Conservation (phyloP, 2,113 vertebrate species). For the Gadus chalcogrammus region DNA sequence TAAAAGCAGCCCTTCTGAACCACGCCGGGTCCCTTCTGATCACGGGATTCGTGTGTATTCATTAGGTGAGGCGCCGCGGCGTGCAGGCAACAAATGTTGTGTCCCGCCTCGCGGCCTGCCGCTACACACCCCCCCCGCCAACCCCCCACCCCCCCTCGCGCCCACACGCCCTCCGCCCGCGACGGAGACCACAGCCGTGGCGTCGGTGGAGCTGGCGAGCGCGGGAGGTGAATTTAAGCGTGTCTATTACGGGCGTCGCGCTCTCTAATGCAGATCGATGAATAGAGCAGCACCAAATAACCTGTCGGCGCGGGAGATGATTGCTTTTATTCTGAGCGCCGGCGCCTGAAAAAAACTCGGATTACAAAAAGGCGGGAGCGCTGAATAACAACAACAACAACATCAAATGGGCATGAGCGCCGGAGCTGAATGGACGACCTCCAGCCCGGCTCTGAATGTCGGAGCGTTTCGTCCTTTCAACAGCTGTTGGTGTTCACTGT, state of each 20-base stretch:
- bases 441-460: conserved; percentile 14
- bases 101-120: too few relatives aligned
- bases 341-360: conserved; percentile 35
- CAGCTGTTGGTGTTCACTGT: too few relatives aligned
- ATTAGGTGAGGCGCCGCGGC: conserved; percentile 38
- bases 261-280: conserved; percentile 56
- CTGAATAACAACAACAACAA: conserved; percentile 54
- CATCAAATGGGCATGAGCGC: conserved; percentile 34
- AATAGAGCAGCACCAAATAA: conserved; percentile 43
- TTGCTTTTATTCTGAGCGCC: conserved; percentile 49
- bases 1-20: conserved; percentile 17
- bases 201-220: conserved; percentile 9
- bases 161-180: conserved; percentile 32
- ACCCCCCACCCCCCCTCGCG: too few relatives aligned
- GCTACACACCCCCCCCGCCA: too few relatives aligned
- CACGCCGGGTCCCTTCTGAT: conserved; percentile 43
- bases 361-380: conserved; percentile 16
- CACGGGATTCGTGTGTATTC: conserved; percentile 40
- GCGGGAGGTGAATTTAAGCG: conserved; percentile 42
- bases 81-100: neutral
- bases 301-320: conserved; percentile 42
- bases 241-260: conserved; percentile 14
- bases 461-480: too few relatives aligned
- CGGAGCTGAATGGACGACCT: conserved; percentile 47
- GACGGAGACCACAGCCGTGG: conserved; percentile 29